Evolutionary conservation across 2,797 vertebrate genomes (phyloP), one percentile per base, ranked within the genome.

Genomic region (Ctenosaura bakeri): DNA sequence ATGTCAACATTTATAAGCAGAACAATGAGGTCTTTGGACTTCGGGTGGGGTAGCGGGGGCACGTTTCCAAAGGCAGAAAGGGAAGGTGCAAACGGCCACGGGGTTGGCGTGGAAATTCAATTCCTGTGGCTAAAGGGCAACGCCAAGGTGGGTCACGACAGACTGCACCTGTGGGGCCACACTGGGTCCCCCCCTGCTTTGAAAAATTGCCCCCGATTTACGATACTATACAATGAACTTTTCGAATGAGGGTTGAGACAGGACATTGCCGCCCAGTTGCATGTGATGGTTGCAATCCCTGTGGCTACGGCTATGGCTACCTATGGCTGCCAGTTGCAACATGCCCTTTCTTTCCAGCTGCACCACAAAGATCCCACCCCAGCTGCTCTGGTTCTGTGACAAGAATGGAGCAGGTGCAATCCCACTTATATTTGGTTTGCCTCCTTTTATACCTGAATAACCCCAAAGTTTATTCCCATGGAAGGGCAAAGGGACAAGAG

Each of bases 1-100:
- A 97, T n/a, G 95, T 80, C 96, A 97, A 90, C 95, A 96, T 95
- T 97, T 97, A 96, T 96, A 96, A 97, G 96, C 96, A 96, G 94
- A 97, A 96, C 97, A 94, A 96, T 96, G 96, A 94, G 95, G 92
- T 73, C 95, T 96, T 94, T 94, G 95, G 93, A 97, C 94, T 96
- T 94, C 0, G 62, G 95, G 64, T 1, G 16, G 29, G 29, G 7
- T 2, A 3, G 29, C 46, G 29, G 94, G 95, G 92, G 89, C 93
- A 94, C 89, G 94, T 95, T 97, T 97, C 94, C 95, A 94, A 91
- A 96, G 95, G 88, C 85, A 89, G 83, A 90, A 94, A 94, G 89
- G 94, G 93, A 84, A 3, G 95, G 91, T 94, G 76, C 90, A 93
- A 94, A 93, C 90, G 83, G 90, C 90, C 94, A 96, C 88, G 93